Percentiles rank a stretch among this genome's conserved stretches.
phyloP scores from a whole-genome alignment of 2,113 vertebrate genomes.

The Gallinago paraguaiae region DNA sequence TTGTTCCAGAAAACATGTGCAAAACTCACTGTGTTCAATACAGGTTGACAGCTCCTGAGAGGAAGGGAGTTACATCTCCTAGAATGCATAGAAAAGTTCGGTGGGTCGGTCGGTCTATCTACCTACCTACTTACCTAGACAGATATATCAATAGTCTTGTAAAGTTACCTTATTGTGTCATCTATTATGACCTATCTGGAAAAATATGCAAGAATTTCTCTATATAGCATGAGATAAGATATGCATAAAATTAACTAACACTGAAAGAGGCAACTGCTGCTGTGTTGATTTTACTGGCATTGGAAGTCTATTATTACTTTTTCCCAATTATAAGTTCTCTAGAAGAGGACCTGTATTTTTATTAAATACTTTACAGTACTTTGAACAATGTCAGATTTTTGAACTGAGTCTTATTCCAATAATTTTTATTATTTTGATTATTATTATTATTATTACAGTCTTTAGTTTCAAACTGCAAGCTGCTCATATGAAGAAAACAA shows the following conservation, averaged over 20 bases:
- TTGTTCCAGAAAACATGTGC: not conserved
- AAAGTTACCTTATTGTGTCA: not conserved
- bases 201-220: not conserved
- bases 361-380: not conserved
- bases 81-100: not conserved
- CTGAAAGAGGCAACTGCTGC: not conserved
- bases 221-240: not conserved
- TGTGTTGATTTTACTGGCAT: not conserved
- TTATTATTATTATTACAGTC: not conserved
- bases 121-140: not conserved
- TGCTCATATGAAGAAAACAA: not conserved
- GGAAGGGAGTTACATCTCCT: not conserved
- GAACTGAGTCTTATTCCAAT: not conserved
- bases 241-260: not conserved
- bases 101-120: not conserved
- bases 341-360: not conserved
- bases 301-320: not conserved
- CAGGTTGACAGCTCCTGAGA: not conserved
- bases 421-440: not conserved
- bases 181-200: not conserved
- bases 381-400: not conserved
- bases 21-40: not conserved
- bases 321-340: not conserved
- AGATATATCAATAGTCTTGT: not conserved
- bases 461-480: not conserved